Evolutionary conservation across 2,113 vertebrate species (phyloP).

Genomic region (Forbesichthys agassizii): DNA sequence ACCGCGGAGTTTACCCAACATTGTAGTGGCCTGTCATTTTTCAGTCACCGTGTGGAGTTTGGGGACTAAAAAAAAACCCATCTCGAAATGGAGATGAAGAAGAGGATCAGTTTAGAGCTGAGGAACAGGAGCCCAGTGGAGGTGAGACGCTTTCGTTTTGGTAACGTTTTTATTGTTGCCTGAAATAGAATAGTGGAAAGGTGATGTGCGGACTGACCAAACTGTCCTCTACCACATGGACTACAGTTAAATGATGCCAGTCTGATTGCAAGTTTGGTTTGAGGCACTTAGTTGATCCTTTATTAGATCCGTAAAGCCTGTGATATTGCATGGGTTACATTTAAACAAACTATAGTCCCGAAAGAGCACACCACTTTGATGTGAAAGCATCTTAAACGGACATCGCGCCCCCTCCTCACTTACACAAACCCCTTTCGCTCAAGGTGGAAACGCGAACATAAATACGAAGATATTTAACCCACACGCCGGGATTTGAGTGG

Average conservation of each 20-base stretch:
- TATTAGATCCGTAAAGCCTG: background rate
- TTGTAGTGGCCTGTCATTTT: constrained; percentile 21
- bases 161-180: constrained; percentile 36
- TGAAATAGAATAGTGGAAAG: constrained; percentile 33
- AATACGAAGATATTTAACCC: background rate
- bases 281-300: background rate
- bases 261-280: background rate
- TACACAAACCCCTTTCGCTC: constrained; percentile 4
- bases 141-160: constrained; percentile 68
- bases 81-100: constrained; percentile 85
- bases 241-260: constrained; percentile 14
- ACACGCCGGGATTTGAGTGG: background rate
- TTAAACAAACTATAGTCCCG: background rate
- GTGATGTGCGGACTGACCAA: constrained; percentile 32
- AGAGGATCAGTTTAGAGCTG: constrained; percentile 84
- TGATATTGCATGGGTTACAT: background rate
- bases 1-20: constrained; percentile 46
- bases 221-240: constrained; percentile 40
- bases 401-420: constrained; percentile 11
- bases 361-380: background rate
- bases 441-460: background rate
- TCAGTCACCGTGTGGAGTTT: constrained; percentile 18
- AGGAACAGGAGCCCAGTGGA: constrained; percentile 83
- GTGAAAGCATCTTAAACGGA: constrained; percentile 25
- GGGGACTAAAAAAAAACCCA: background rate